phyloP scores from a whole-genome alignment of 2,797 vertebrate genomes.

The Melanogrammus aeglefinus region DNA sequence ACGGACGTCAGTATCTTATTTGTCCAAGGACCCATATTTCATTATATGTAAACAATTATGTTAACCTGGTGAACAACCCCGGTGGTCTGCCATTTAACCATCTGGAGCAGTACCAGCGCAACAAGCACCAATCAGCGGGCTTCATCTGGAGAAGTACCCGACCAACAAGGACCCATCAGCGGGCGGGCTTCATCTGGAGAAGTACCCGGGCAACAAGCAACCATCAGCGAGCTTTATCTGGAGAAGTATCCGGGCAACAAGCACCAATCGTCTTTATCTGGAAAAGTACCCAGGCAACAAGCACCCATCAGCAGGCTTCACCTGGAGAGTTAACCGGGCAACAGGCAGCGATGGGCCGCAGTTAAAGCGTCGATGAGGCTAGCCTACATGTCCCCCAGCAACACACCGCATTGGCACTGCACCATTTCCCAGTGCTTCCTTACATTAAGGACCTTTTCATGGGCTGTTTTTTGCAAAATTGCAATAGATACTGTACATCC shows the following conservation, averaged over 20 bases:
- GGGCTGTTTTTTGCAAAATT: not conserved
- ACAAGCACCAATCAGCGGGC: not conserved
- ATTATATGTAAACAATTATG: not conserved
- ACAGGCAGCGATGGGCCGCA: not conserved
- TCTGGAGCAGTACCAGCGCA: not conserved
- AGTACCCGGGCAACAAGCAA: too few relatives aligned
- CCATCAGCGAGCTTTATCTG: not conserved
- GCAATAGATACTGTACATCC: not conserved
- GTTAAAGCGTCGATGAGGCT: not conserved
- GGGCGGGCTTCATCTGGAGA: too few relatives aligned
- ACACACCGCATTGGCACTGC: conserved; percentile 50
- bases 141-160: not conserved
- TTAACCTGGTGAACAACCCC: not conserved
- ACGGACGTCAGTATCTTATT: not conserved
- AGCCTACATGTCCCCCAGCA: conserved; percentile 5
- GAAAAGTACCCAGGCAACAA: not conserved
- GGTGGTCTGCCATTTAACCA: not conserved
- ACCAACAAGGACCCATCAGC: not conserved
- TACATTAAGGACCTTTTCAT: conserved; percentile 1
- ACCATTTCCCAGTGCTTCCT: conserved; percentile 48
- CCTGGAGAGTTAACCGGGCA: not conserved
- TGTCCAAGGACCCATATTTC: not conserved
- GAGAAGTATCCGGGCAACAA: not conserved
- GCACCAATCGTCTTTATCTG: not conserved
- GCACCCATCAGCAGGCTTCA: not conserved